Base-by-base conservation (phyloP, 1,140 invertebrate genomes). In the Polyergus mexicanus region DNA sequence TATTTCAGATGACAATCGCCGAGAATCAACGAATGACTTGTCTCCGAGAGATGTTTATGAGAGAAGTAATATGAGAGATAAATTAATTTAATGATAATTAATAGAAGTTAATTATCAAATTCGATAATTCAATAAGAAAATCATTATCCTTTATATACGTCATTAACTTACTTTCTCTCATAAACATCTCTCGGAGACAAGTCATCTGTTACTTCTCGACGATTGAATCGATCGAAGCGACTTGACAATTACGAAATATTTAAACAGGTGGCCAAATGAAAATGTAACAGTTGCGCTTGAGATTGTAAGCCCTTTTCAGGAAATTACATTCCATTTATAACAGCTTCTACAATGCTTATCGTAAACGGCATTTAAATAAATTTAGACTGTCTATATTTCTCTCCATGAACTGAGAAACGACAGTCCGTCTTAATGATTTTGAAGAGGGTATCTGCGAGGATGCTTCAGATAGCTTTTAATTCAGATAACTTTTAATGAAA, bases 241-340 rank as follows among this genome's bases (percentile, higher is more conserved):
- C 66, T 44, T 81, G 66, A 83, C 38, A 74, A 83, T 83, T 83
- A 60, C 41, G 41, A 60, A 83, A 83, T 74, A 38, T 68, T 51
- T 25, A 54, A 44, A 44, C 28, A 60, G n/a, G 19, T 44, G 77
- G 65, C 35, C 35, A 38, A 44, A 74, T 83, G 66, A 41, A 83
- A 74, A 47, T 35, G 68, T 62, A 83, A 74, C 78, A 47, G 78
- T 74, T 28, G 35, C 54, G 38, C 78, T 32, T 47, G 68, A 83
- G 35, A 83, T 74, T 28, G 78, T 72, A 44, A 83, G 78, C 38
- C 66, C 78, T 47, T 74, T 83, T 83, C 68, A 47, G 78, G 41
- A 83, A 83, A 83, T 83, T 83, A 83, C 68, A 83, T 83, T 83
- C 68, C 68, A 83, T 83, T 83, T 56, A 72, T 83, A 83, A 83